These are phyloP conservation scores for Machimus atricapillus DNA, from an alignment of 2,888 invertebrate species.

Conservation along the genomic window DNA sequence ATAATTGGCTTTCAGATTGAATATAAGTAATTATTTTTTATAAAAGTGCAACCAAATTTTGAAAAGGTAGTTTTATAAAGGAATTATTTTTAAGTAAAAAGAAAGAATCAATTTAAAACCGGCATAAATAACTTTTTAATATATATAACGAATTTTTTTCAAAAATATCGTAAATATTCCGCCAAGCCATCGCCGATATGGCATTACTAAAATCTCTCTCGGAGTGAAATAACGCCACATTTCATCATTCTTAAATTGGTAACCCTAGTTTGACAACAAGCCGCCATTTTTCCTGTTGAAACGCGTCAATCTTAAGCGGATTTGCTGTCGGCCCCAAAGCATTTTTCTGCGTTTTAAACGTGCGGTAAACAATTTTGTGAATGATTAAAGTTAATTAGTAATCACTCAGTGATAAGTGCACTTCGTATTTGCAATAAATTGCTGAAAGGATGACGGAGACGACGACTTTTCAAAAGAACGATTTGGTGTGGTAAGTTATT, in stretches of 20 bases:
- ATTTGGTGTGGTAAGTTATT: constrained; percentile 38
- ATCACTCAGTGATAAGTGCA: constrained; percentile 15
- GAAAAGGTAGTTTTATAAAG: no score
- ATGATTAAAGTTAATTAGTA: background rate
- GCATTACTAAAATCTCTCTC: background rate
- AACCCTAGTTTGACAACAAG: constrained; percentile 40
- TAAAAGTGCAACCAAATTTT: no score
- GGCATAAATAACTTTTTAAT: background rate
- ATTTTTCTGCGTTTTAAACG: background rate
- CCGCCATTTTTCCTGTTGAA: constrained; percentile 42
- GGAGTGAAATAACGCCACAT: background rate
- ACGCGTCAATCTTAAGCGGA: constrained; percentile 33
- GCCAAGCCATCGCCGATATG: background rate
- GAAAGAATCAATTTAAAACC: no score
- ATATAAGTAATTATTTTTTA: no score
- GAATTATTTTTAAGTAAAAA: no score
- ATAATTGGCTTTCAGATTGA: no score
- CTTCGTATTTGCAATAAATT: background rate
- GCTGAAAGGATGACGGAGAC: background rate
- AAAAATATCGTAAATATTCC: background rate
- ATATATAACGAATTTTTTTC: background rate
- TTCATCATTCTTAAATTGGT: background rate
- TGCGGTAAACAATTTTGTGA: background rate
- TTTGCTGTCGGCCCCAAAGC: background rate
- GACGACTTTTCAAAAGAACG: constrained; percentile 26